Percentiles rank a stretch among this genome's conserved stretches.
Conservation (phyloP, 1,140 invertebrate genomes). For the Pissodes strobi region DNA sequence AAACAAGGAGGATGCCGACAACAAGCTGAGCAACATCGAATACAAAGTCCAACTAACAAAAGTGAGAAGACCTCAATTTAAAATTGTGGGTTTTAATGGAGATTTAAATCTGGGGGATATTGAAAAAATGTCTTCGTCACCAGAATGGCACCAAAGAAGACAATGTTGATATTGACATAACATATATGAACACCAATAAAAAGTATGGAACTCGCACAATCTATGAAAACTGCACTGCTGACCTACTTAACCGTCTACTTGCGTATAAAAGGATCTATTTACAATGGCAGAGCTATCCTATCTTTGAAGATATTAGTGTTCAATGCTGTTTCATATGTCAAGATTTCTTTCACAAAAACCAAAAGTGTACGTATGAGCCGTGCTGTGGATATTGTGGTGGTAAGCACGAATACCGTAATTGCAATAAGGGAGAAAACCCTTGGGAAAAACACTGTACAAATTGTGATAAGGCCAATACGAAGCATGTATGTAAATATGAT, state of each 20-base stretch:
- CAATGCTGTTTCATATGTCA: conserved; percentile 1
- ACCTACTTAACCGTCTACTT: background rate
- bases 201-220: background rate
- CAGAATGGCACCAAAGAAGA: background rate
- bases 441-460: background rate
- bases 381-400: background rate
- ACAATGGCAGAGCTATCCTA: conserved; percentile 1
- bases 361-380: background rate
- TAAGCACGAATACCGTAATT: background rate
- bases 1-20: background rate
- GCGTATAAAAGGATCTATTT: background rate
- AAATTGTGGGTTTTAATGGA: background rate
- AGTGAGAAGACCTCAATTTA: conserved; percentile 6
- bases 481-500: too few relatives aligned
- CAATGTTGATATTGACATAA: background rate
- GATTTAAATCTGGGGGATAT: background rate
- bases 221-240: background rate
- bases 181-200: background rate
- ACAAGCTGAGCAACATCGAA: background rate
- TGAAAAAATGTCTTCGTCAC: background rate
- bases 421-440: background rate
- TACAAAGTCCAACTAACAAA: background rate
- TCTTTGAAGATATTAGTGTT: background rate
- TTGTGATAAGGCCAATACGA: too few relatives aligned
- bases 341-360: background rate